Conservation (phyloP, 2,797 vertebrate species). For the Amblyopsis hoosieri region DNA sequence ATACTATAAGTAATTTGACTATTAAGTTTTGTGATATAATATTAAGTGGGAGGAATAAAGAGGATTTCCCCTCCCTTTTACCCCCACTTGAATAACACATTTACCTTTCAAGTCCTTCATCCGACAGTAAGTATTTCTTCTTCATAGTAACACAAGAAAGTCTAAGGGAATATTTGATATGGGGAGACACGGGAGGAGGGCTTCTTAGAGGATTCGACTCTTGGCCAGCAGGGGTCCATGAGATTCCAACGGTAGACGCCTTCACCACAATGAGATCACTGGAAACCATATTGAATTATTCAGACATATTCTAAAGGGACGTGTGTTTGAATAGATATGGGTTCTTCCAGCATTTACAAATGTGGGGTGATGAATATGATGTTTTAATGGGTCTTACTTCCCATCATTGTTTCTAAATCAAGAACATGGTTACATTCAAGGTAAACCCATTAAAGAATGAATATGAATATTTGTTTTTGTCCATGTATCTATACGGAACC, state of each 20-base stretch:
- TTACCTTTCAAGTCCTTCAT: constrained; percentile 67
- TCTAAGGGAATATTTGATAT: constrained; percentile 61
- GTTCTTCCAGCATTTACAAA: constrained; percentile 11
- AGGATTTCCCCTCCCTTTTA: constrained; percentile 32
- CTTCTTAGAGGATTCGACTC: constrained; percentile 50
- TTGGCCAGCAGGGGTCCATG: constrained; percentile 44
- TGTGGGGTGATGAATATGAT: constrained; percentile 2
- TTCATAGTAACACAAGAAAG: constrained; percentile 38
- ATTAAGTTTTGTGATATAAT: constrained; percentile 69
- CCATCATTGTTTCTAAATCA: neutral
- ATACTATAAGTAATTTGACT: constrained; percentile 63
- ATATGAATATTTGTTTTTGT: constrained; percentile 36
- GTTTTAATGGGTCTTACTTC: neutral
- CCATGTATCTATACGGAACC: constrained; percentile 20
- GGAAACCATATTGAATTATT: constrained; percentile 63
- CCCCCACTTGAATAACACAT: constrained; percentile 58
- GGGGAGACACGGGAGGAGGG: constrained; percentile 27
- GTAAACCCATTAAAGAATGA: constrained; percentile 23
- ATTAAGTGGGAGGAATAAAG: constrained; percentile 61
- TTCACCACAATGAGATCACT: constrained; percentile 27
- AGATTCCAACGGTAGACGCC: constrained; percentile 59
- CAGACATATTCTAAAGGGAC: constrained; percentile 30
- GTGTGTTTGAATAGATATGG: constrained; percentile 41
- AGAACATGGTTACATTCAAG: constrained; percentile 18
- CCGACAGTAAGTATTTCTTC: constrained; percentile 29